Conservation (phyloP, 2,113 vertebrate genomes). For the Aplodontia rufa region DNA sequence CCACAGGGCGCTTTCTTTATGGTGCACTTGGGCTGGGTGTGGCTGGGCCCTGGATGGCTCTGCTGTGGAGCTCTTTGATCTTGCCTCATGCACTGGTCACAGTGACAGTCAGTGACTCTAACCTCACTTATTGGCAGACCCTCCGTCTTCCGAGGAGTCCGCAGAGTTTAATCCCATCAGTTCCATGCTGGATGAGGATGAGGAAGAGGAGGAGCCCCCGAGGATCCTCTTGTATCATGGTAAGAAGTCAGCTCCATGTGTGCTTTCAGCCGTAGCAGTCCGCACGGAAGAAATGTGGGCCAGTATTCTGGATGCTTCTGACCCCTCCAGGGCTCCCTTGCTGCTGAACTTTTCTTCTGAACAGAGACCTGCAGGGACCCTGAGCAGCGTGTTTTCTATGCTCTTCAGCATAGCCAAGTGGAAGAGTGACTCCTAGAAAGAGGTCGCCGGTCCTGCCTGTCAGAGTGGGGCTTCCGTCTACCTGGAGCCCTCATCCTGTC, state of each 20-base stretch:
- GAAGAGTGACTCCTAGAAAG: background rate
- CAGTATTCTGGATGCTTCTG: fast-evolving
- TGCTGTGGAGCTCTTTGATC: too few species aligned
- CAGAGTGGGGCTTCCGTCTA: too few species aligned
- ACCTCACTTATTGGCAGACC: slow-evolving; percentile 68
- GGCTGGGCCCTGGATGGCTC: too few species aligned
- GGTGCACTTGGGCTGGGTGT: too few species aligned
- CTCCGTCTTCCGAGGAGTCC: slow-evolving; percentile 14
- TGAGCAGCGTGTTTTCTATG: fast-evolving
- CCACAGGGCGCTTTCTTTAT: too few species aligned
- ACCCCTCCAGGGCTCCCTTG: background rate
- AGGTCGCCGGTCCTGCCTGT: background rate
- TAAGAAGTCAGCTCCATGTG: slow-evolving; percentile 48
- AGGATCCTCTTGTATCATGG: slow-evolving; percentile 79
- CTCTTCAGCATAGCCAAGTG: background rate
- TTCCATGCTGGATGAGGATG: slow-evolving; percentile 76
- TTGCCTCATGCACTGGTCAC: too few species aligned
- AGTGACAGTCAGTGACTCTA: fast-evolving
- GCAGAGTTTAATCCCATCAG: background rate
- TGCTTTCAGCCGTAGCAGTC: background rate
- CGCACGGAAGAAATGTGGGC: background rate
- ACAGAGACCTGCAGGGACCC: background rate
- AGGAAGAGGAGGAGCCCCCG: slow-evolving; percentile 84
- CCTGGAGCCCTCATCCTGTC: background rate
- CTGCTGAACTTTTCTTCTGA: background rate